Conservation (phyloP, 2,888 invertebrate genomes). For the Theretra japonica region DNA sequence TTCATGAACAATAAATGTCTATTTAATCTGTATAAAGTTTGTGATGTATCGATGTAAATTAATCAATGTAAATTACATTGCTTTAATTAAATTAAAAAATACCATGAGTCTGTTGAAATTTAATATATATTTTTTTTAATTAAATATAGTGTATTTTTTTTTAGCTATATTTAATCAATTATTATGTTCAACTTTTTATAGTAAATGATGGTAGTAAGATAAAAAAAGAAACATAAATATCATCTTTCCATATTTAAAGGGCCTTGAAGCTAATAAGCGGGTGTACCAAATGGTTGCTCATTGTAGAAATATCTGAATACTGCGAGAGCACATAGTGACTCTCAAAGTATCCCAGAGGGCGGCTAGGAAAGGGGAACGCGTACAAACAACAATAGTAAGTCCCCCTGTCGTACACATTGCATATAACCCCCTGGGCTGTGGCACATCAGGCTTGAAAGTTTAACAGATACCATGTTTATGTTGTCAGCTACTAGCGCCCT, state of each 20-base stretch:
- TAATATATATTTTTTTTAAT: too few relatives aligned
- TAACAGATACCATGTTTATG: neutral
- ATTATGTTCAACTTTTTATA: too few relatives aligned
- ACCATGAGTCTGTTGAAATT: too few relatives aligned
- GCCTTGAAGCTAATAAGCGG: neutral
- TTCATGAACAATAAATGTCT: neutral
- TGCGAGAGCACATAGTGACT: neutral
- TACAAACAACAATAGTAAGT: conserved; percentile 7
- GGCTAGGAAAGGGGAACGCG: neutral
- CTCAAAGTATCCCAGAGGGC: conserved; percentile 2
- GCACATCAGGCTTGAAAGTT: neutral
- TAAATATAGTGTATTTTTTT: too few relatives aligned
- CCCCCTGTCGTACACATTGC: neutral
- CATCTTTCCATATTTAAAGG: neutral
- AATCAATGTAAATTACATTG: too few relatives aligned
- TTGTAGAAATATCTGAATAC: neutral
- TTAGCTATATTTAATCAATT: too few relatives aligned
- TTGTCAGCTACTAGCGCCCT: conserved; percentile 6
- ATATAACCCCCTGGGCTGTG: neutral
- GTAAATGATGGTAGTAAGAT: neutral
- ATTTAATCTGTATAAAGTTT: neutral
- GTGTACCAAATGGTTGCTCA: neutral
- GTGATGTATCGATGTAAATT: too few relatives aligned
- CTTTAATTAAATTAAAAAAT: too few relatives aligned
- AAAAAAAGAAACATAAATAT: neutral